phyloP scores from a whole-genome alignment of 1,140 invertebrate species.

The Ceratina australensis region DNA sequence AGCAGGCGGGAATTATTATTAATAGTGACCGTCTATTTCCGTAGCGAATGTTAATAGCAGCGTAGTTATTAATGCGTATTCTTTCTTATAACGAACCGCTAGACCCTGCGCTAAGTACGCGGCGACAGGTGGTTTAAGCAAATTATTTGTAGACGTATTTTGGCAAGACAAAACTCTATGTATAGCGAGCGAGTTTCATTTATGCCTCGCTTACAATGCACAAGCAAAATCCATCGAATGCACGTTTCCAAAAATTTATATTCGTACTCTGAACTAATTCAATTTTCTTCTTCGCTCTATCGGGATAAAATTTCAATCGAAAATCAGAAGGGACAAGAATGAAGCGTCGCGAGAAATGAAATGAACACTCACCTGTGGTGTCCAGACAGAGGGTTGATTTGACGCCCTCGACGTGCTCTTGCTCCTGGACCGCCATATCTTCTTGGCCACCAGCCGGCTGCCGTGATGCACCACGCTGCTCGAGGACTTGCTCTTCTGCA shows the following conservation, averaged over 20 bases:
- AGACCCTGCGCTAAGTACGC: conserved; percentile 25
- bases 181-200: conserved; percentile 22
- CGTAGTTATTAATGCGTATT: conserved; percentile 39
- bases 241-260: no score
- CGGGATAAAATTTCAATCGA: no score
- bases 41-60: conserved; percentile 36
- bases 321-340: no score
- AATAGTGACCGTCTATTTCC: conserved; percentile 38
- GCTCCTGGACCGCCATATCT: conserved; percentile 89
- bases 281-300: no score
- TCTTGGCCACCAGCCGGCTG: conserved; percentile 87
- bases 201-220: conserved; percentile 17
- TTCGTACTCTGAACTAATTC: no score
- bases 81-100: conserved; percentile 35
- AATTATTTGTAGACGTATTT: conserved; percentile 45
- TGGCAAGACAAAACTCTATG: conserved; percentile 42
- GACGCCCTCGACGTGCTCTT: conserved; percentile 86
- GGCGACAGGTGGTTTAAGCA: conserved; percentile 39
- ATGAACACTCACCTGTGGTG: conserved; percentile 87
- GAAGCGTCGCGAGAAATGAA: neutral
- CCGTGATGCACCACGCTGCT: conserved; percentile 90
- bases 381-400: conserved; percentile 83
- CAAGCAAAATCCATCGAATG: no score
- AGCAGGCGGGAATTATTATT: conserved; percentile 31
- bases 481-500: conserved; percentile 93